phyloP scores from a whole-genome alignment of 2,113 vertebrate species.

The Chlorodrepanis virens region DNA sequence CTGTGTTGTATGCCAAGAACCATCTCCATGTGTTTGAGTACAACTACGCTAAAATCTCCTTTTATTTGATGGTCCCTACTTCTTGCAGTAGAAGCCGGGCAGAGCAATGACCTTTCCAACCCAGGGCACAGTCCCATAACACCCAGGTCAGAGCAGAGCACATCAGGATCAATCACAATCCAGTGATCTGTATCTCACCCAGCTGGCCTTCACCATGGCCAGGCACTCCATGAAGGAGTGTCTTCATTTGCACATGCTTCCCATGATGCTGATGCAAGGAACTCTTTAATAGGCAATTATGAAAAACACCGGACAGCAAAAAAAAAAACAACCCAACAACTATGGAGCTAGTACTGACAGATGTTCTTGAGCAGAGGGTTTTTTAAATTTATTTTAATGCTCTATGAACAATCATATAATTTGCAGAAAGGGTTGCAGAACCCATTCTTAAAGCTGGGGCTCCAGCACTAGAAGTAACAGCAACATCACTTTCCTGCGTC shows the following conservation, averaged over 20 bases:
- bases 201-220: not conserved
- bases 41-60: not conserved
- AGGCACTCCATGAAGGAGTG: not conserved
- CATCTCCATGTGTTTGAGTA: not conserved
- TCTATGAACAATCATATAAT: not conserved
- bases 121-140: fast-evolving
- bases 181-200: fast-evolving
- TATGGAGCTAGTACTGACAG: not conserved
- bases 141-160: not conserved
- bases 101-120: not conserved
- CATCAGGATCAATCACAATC: not conserved
- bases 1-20: not conserved
- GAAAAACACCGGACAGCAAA: not conserved
- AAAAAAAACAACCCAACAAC: not conserved
- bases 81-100: not conserved
- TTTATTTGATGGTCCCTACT: not conserved
- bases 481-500: fast-evolving
- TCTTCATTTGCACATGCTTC: not conserved
- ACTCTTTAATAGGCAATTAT: not conserved
- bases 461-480: not conserved
- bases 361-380: not conserved
- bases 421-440: not conserved
- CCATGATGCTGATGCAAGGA: not conserved
- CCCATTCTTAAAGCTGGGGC: not conserved
- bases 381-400: not conserved